phyloP scores from a whole-genome alignment of 2,888 invertebrate genomes.

The Dioctria rufipes region DNA sequence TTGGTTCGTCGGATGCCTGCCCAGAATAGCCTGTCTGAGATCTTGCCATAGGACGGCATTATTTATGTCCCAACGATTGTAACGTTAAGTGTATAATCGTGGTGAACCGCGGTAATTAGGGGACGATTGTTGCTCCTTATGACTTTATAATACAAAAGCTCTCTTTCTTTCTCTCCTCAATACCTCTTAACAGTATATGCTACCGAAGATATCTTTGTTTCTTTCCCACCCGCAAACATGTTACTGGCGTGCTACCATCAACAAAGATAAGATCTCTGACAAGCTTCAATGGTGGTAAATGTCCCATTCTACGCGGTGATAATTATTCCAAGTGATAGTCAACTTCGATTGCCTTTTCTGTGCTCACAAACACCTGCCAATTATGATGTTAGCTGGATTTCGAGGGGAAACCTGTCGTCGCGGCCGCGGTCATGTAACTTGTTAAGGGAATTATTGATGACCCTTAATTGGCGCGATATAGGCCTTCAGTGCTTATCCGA shows the following conservation, averaged over 20 bases:
- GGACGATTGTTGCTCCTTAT: slow-evolving; percentile 39
- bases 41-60: not conserved
- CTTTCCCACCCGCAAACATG: not conserved
- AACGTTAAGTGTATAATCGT: slow-evolving; percentile 34
- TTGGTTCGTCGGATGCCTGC: not conserved
- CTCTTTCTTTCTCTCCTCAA: not conserved
- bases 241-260: not conserved
- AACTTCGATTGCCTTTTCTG: not conserved
- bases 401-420: slow-evolving; percentile 4
- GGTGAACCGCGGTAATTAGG: slow-evolving; percentile 40
- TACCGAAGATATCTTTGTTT: not conserved
- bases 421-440: not conserved
- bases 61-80: slow-evolving; percentile 25
- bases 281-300: slow-evolving; percentile 30
- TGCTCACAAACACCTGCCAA: slow-evolving; percentile 21
- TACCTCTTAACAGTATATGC: not conserved
- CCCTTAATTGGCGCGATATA: slow-evolving; percentile 40
- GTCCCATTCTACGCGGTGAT: slow-evolving; percentile 23
- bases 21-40: not conserved
- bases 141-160: slow-evolving; percentile 35
- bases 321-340: slow-evolving; percentile 40
- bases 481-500: slow-evolving; percentile 32
- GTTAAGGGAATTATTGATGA: slow-evolving; percentile 43
- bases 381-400: slow-evolving; percentile 21
- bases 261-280: slow-evolving; percentile 31